Evolutionary conservation across 2,888 invertebrate species (phyloP).

Genomic region (Tortrix viridana): DNA sequence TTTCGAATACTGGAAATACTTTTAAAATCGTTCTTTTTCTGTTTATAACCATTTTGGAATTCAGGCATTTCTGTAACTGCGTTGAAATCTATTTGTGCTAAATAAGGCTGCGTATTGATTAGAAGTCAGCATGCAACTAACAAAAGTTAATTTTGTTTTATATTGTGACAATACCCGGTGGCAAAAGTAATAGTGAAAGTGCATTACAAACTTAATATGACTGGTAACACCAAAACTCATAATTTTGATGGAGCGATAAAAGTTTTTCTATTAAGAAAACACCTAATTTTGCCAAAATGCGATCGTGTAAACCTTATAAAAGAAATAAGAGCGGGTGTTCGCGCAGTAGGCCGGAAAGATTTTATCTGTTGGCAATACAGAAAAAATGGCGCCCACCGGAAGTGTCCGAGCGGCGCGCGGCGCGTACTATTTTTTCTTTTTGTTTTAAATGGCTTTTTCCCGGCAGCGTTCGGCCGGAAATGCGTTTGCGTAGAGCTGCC

Average conservation of each 20-base stretch:
- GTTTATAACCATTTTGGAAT: neutral
- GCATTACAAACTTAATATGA: conserved; percentile 12
- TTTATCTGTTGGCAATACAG: conserved; percentile 85
- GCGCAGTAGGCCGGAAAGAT: conserved; percentile 84
- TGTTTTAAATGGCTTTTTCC: conserved; percentile 85
- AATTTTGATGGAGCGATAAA: conserved; percentile 31
- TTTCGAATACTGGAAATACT: conserved; percentile 22
- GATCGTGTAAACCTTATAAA: conserved; percentile 68
- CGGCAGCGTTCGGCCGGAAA: conserved; percentile 82
- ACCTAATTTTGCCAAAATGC: conserved; percentile 71
- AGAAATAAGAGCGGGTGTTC: conserved; percentile 75
- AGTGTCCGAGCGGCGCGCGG: conserved; percentile 82
- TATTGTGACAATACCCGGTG: neutral
- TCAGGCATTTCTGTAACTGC: no score
- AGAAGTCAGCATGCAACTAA: no score
- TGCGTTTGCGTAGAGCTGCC: conserved; percentile 82
- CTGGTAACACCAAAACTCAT: conserved; percentile 20
- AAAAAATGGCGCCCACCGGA: conserved; percentile 85
- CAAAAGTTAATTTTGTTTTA: no score
- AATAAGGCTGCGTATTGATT: no score
- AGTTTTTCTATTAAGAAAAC: conserved; percentile 46
- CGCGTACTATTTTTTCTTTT: conserved; percentile 82
- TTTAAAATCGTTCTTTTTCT: neutral
- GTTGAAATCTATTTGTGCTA: no score
- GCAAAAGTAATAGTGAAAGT: neutral